Percentiles rank a stretch among this genome's conserved stretches.
Evolutionary conservation across 2,797 vertebrate genomes (phyloP).

Genomic region (Chelidonichthys spinosus): DNA sequence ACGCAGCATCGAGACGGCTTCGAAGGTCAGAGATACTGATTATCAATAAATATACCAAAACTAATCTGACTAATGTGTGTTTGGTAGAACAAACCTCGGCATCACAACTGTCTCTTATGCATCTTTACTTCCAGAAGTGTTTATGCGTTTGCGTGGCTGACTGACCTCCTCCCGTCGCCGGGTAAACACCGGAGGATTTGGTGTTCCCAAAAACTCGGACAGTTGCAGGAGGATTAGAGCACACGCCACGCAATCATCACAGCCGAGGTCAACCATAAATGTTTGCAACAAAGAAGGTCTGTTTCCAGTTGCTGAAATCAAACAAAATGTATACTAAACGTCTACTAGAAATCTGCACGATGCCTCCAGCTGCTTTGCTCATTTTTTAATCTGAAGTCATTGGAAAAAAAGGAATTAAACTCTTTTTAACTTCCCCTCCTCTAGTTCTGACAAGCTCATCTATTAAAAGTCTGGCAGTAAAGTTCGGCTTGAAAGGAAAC

Average conservation of each 20-base stretch:
- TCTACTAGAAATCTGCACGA: background rate
- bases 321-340: background rate
- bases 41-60: too few relatives aligned
- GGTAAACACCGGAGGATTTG: conserved; percentile 42
- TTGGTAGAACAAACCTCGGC: background rate
- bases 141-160: background rate
- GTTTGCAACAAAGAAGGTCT: background rate
- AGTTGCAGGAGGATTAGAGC: conserved; percentile 41
- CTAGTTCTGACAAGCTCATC: conserved; percentile 38
- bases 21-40: too few relatives aligned
- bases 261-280: conserved; percentile 3
- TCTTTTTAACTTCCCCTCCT: conserved; percentile 3
- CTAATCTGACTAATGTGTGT: too few relatives aligned
- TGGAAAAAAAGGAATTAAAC: conserved; percentile 15
- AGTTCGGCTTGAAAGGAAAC: conserved; percentile 33
- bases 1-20: too few relatives aligned
- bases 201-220: conserved; percentile 34
- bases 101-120: background rate
- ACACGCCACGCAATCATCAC: conserved; percentile 15
- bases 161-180: conserved; percentile 26
- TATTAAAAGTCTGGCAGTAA: conserved; percentile 28
- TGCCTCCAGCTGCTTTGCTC: conserved; percentile 13
- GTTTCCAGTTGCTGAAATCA: background rate
- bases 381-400: conserved; percentile 16
- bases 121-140: background rate